These are phyloP conservation scores for Aurelia aurita complex sp. Pacific DNA, from an alignment of 30 jellyfish, hydroid and myxozoan genomes.

Conservation along the genomic window DNA sequence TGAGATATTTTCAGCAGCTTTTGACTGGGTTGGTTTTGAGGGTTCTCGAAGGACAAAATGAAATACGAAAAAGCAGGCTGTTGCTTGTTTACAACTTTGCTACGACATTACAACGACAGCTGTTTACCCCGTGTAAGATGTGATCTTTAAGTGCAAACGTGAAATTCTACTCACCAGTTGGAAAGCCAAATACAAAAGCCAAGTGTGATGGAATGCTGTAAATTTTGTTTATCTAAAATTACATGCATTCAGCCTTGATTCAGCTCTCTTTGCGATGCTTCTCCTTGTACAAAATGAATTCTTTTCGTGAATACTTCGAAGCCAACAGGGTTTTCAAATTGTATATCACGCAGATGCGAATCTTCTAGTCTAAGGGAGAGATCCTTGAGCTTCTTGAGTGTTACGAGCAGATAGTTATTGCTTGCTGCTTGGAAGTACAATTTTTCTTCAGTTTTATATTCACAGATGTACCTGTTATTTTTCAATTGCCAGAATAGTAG, in stretches of 20 bases:
- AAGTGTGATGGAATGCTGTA: not conserved
- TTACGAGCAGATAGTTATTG: not conserved
- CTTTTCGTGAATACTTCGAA: no score
- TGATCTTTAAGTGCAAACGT: not conserved
- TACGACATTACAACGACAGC: not conserved
- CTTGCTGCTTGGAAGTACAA: not conserved
- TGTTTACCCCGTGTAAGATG: not conserved
- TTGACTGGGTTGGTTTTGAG: no score
- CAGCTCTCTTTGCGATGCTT: not conserved
- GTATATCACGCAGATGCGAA: not conserved
- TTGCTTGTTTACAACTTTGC: no score
- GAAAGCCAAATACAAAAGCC: not conserved
- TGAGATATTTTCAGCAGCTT: no score
- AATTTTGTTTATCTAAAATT: not conserved
- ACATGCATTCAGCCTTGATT: not conserved
- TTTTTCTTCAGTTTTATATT: not conserved
- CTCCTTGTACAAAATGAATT: no score
- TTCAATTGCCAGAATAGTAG: conserved; percentile 1
- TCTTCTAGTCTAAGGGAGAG: not conserved
- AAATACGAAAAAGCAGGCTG: no score
- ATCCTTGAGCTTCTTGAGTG: not conserved
- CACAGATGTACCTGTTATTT: conserved; percentile 51
- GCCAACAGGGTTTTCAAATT: not conserved
- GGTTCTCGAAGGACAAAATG: no score
- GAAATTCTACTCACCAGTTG: not conserved